These are phyloP conservation scores for Nudaria mundana DNA, from an alignment of 2,888 invertebrate genomes.

Conservation along the genomic window DNA sequence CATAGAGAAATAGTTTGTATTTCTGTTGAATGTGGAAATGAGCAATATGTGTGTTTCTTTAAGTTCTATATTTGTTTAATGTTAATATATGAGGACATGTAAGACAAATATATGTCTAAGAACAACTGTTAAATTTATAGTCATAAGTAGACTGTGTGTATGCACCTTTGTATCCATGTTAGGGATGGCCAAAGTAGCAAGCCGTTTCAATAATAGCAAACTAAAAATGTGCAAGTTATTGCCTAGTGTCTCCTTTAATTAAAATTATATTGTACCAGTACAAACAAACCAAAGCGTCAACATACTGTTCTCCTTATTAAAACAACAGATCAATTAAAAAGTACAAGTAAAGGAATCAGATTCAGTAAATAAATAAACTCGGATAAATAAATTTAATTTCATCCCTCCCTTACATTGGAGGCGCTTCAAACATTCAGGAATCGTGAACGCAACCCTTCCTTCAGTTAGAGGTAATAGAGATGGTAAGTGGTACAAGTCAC, in stretches of 20 bases:
- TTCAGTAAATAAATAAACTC: conserved; percentile 71
- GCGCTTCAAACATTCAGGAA: conserved; percentile 78
- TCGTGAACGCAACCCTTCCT: conserved; percentile 78
- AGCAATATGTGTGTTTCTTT: conserved; percentile 46
- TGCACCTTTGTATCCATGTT: too few relatives aligned
- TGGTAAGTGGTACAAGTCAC: conserved; percentile 36
- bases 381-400: conserved; percentile 79
- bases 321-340: conserved; percentile 44
- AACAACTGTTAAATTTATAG: conserved; percentile 67
- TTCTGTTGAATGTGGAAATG: conserved; percentile 50
- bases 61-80: conserved; percentile 68
- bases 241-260: too few relatives aligned
- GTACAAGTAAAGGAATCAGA: conserved; percentile 42
- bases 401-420: conserved; percentile 74
- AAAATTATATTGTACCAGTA: background rate
- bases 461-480: conserved; percentile 63
- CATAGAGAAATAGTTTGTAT: conserved; percentile 37
- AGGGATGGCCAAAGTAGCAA: too few relatives aligned
- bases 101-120: conserved; percentile 77
- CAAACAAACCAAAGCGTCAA: too few relatives aligned
- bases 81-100: conserved; percentile 56
- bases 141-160: conserved; percentile 69
- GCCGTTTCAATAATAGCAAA: too few relatives aligned
- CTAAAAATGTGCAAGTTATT: too few relatives aligned
- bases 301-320: conserved; percentile 22